Evolutionary conservation across 2,113 vertebrate genomes (phyloP), one percentile per base, ranked within the genome.

Genomic region (Bujurquina vittata): DNA sequence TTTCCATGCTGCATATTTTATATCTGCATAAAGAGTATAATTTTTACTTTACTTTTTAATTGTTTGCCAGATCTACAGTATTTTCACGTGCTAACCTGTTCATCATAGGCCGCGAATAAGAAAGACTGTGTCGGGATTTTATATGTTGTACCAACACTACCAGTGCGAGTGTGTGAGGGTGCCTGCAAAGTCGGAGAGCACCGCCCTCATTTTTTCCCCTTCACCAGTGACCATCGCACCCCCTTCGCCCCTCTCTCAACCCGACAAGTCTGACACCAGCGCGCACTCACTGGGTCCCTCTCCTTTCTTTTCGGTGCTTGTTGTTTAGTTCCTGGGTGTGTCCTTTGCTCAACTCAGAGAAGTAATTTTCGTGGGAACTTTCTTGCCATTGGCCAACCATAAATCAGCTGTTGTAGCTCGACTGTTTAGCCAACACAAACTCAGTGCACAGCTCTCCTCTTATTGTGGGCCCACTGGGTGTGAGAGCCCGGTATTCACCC

Each of bases 331-430:
- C 40, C 85, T 90, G 95, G 95, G 95, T 96, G 96, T 96, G 96
- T 91, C 96, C 91, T 90, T 93, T 92, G 88, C 93, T 95, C 95
- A 94, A 94, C 95, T 92, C 91, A 88, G 95, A 94, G 94, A 95
- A 95, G 95, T 84, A 33, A 83, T 96, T 95, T 95, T 94, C 95
- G 91, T 95, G 96, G 94, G 92, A 95, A 96, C 93, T 93, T 81
- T 81, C 84, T 92, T 95, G 95, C 96, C 96, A 98, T 97, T 98
- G 97, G 97, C 93, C 95, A 93, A 92, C 90, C 94, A 93, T 91
- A 96, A 95, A 97, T 97, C 97, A 97, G 97, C 96, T 97, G 96
- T 95, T 96, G 72, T 58, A 75, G 77, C 95, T 93, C 79, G 96
- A 95, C 91, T 95, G 96, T 80, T 96, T 96, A 61, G 56, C 26